Evolutionary conservation across 2,797 vertebrate genomes (phyloP).

Genomic region (Silurus lanzhouensis): DNA sequence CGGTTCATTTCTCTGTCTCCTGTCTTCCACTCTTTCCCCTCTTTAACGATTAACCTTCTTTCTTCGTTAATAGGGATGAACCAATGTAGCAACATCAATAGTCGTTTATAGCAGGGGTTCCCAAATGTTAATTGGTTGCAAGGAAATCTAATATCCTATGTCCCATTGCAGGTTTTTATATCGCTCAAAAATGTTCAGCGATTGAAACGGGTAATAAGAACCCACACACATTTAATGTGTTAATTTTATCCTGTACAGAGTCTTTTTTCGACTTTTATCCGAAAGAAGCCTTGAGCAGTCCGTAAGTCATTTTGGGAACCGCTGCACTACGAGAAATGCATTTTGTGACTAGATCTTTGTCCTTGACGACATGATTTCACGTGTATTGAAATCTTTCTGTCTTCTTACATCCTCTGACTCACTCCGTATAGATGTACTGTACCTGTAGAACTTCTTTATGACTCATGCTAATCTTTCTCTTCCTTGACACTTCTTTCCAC

Average conservation of each 20-base stretch:
- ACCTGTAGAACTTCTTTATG: conserved; percentile 70
- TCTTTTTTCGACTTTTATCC: background rate
- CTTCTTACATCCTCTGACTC: conserved; percentile 77
- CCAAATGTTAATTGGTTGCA: conserved; percentile 27
- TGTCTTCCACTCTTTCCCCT: conserved; percentile 52
- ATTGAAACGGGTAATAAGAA: conserved; percentile 8
- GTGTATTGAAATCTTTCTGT: conserved; percentile 58
- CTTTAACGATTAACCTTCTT: conserved; percentile 66
- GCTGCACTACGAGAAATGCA: background rate
- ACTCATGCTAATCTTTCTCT: conserved; percentile 99
- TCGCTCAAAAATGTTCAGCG: background rate
- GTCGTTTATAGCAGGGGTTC: conserved; percentile 27
- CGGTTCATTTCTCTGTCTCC: conserved; percentile 37
- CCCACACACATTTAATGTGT: background rate
- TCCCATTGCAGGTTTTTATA: background rate
- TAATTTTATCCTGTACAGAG: background rate
- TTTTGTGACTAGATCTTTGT: conserved; percentile 59
- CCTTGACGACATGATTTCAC: conserved; percentile 70
- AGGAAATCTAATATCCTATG: conserved; percentile 5
- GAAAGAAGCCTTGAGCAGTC: background rate
- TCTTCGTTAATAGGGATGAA: conserved; percentile 61
- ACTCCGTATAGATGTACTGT: conserved; percentile 67
- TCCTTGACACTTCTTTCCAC: conserved; percentile 90
- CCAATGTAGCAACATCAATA: conserved; percentile 39
- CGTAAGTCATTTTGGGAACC: conserved; percentile 25